Conservation (phyloP, 2,113 vertebrate genomes). For the Lycaon pictus region DNA sequence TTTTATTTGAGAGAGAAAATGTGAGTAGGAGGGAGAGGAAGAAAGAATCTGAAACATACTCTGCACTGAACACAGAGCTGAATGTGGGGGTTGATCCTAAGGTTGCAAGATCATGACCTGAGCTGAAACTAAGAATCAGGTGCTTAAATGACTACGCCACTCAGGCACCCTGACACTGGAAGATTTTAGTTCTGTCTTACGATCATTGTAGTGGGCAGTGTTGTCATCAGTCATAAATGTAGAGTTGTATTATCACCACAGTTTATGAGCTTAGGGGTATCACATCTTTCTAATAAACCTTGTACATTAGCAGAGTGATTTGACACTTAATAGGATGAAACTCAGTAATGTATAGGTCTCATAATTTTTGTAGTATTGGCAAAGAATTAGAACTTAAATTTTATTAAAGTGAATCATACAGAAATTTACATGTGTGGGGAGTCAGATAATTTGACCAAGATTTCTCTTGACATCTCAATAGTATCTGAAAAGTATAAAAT, state of each 20-base stretch:
- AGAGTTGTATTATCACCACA: not conserved
- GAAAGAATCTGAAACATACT: no score
- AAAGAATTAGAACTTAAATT: constrained; percentile 8
- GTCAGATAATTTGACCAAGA: not conserved
- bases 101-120: no score
- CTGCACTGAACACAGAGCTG: no score
- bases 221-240: not conserved
- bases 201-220: not conserved
- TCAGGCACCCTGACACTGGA: not conserved
- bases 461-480: not conserved
- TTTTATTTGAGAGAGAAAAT: no score
- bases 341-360: not conserved
- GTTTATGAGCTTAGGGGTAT: not conserved
- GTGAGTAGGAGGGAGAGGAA: no score
- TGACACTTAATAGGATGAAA: not conserved
- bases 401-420: not conserved
- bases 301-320: not conserved
- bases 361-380: not conserved
- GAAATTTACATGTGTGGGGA: not conserved
- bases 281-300: not conserved
- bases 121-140: no score
- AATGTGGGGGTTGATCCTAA: no score
- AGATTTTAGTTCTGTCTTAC: not conserved
- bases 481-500: not conserved
- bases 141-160: no score